Evolutionary conservation across 1,140 invertebrate species (phyloP).

Genomic region (Eumeta japonica): DNA sequence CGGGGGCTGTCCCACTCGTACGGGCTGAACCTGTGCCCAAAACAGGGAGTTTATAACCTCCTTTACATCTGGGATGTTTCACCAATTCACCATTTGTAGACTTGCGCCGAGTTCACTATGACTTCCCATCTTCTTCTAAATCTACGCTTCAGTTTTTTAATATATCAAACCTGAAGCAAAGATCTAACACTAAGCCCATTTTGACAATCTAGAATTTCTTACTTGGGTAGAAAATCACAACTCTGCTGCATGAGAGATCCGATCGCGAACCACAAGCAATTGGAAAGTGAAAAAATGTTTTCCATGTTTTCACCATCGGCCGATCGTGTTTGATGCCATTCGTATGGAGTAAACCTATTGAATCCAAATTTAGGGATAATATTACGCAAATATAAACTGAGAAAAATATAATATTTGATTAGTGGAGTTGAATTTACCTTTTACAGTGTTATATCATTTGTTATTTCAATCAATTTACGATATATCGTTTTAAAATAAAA

Average conservation of each 20-base stretch:
- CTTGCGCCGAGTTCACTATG: slow-evolving; percentile 47
- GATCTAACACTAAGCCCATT: no score
- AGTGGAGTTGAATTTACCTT: no score
- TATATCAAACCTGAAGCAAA: no score
- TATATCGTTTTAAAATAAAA: no score
- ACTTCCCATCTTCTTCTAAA: no score
- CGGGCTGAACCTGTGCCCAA: slow-evolving; percentile 75
- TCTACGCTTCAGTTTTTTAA: no score
- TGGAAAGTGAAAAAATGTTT: slow-evolving; percentile 89
- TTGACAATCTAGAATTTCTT: slow-evolving; percentile 47
- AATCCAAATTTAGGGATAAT: background rate
- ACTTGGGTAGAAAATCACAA: slow-evolving; percentile 88
- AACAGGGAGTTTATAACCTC: slow-evolving; percentile 22
- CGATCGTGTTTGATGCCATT: slow-evolving; percentile 88
- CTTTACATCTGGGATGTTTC: slow-evolving; percentile 10
- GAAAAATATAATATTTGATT: background rate
- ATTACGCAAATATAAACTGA: background rate
- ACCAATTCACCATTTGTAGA: slow-evolving; percentile 23
- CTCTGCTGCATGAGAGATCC: slow-evolving; percentile 92
- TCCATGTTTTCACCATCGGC: slow-evolving; percentile 81
- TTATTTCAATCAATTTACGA: no score
- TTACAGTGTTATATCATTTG: no score
- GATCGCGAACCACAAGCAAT: slow-evolving; percentile 95
- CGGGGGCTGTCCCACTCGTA: slow-evolving; percentile 88
- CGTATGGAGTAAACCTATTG: slow-evolving; percentile 84